phyloP scores from a whole-genome alignment of 2,113 vertebrate genomes.

The Saccopteryx bilineata region DNA sequence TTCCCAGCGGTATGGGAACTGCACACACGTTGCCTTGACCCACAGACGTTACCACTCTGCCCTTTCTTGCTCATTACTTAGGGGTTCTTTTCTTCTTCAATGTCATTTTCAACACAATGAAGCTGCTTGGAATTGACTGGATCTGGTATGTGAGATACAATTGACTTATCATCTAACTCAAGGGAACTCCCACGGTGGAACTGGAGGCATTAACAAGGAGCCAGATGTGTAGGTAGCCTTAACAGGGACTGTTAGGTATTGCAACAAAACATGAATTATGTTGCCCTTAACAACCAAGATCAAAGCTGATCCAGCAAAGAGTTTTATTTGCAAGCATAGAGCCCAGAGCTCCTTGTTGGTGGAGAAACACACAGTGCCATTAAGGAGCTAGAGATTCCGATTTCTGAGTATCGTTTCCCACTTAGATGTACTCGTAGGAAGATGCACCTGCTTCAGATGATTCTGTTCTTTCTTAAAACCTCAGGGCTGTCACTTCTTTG shows the following conservation, averaged over 20 bases:
- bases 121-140: not conserved
- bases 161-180: not conserved
- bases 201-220: not conserved
- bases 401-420: not conserved
- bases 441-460: not conserved
- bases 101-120: not conserved
- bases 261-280: not conserved
- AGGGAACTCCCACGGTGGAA: not conserved
- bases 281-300: conserved; percentile 1
- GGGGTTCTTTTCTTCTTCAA: not conserved
- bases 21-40: not conserved
- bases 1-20: not conserved
- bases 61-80: not conserved
- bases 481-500: not conserved
- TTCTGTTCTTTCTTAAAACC: not conserved
- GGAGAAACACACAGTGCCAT: not conserved
- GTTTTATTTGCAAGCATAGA: not conserved
- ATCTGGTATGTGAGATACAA: not conserved
- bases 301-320: not conserved
- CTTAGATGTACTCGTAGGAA: not conserved
- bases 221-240: not conserved
- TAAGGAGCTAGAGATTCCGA: not conserved
- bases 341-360: not conserved
- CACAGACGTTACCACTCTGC: not conserved
- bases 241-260: not conserved